These are phyloP conservation scores for Drosophila phalerata DNA, from an alignment of 2,888 invertebrate species.

Conservation along the genomic window DNA sequence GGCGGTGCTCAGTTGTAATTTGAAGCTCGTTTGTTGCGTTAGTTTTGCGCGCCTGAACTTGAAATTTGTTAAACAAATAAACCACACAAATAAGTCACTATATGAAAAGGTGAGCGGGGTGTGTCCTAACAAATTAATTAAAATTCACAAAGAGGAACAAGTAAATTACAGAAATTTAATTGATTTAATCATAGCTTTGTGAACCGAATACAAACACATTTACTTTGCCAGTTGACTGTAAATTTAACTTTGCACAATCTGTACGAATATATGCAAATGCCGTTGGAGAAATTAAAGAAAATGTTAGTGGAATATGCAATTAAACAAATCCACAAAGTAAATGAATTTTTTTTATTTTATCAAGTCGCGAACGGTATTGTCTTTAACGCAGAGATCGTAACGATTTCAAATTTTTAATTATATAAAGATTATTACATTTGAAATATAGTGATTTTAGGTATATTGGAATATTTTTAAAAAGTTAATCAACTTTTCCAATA, in stretches of 20 bases:
- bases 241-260: constrained; percentile 23
- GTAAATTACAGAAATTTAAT: constrained; percentile 38
- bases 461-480: too few species aligned
- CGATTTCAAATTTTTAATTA: too few species aligned
- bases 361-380: constrained; percentile 1
- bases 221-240: constrained; percentile 18
- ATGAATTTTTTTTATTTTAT: constrained; percentile 1
- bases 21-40: constrained; percentile 78
- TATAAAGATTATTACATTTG: too few species aligned
- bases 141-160: constrained; percentile 38
- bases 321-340: constrained; percentile 28
- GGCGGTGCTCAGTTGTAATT: constrained; percentile 75
- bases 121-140: constrained; percentile 51
- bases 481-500: too few species aligned
- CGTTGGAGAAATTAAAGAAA: constrained; percentile 18
- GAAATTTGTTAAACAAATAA: constrained; percentile 60
- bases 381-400: too few species aligned
- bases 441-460: too few species aligned
- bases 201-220: constrained; percentile 26
- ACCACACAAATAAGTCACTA: constrained; percentile 2
- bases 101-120: constrained; percentile 49
- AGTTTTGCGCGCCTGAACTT: constrained; percentile 71
- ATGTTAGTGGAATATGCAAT: constrained; percentile 25
- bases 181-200: constrained; percentile 33
- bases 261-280: constrained; percentile 20